Evolutionary conservation across 1,140 invertebrate genomes (phyloP), one percentile per base, ranked within the genome.

Genomic region (Papilio helenus): DNA sequence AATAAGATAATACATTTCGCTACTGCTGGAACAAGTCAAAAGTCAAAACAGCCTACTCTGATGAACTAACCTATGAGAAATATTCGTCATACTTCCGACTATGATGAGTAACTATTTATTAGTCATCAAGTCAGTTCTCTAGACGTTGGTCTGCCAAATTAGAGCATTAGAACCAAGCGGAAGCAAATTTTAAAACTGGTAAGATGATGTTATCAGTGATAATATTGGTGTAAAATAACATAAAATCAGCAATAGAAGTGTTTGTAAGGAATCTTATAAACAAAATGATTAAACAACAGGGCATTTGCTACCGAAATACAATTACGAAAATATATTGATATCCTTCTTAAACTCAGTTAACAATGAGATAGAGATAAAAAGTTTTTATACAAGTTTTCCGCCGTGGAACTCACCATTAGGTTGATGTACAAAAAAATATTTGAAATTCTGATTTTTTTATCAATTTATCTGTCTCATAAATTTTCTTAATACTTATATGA

Each of bases 81-180:
- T 73, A 81, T 80, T 77, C 68, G 76, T 90, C 88, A 89, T 80
- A 79, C 74, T 88, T 88, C 87, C 87, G 80, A 82, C 80, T 49
- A 80, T 68, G 80, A 84, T 86, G 86, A 81, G 87, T 88, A 88
- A 91, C 84, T 82, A 73, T 82, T 83, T 83, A 79, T 90, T 87
- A 88, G 84, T 89, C 86, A 87, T 79, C 86, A 68, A 84, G 79
- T 23, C n/a, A 68, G 16, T 26, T 26, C 58, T 71, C 71, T 42
- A 58, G 18, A 49, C 20, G 1, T 10, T 46, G 72, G 18, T 44
- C 20, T 2, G 14, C 23, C 3, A 44, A 74, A 74, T 74, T 74
- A 49, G 72, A 74, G 39, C 44, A 74, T 49, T 49, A 1, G 23
- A 46, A 74, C 42, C 49, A 49, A 44, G 23, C 72, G 72, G 44